Conservation (phyloP, 2,888 invertebrate species). For the Ametastegia equiseti region DNA sequence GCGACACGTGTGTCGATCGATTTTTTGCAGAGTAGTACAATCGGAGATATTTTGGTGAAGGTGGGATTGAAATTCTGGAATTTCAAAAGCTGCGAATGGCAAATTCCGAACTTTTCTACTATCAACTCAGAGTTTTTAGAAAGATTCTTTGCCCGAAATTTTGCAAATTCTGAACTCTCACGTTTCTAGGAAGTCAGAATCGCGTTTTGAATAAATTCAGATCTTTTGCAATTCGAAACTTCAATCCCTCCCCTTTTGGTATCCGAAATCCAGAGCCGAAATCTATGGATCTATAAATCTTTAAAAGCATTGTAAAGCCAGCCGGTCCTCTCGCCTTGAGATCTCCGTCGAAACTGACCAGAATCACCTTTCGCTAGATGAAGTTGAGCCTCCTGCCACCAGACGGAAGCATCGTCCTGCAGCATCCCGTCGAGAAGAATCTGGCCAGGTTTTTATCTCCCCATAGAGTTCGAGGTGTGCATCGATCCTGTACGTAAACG, state of each 20-base stretch:
- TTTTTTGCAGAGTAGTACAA: not conserved
- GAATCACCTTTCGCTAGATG: not conserved
- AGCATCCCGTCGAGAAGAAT: constrained; percentile 8
- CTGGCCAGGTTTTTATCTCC: not conserved
- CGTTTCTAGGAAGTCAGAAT: too few species aligned
- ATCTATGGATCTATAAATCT: not conserved
- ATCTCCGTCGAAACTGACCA: constrained; percentile 18
- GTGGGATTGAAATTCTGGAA: too few species aligned
- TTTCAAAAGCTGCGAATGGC: too few species aligned
- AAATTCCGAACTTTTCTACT: too few species aligned
- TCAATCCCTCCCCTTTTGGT: too few species aligned
- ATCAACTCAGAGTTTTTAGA: too few species aligned
- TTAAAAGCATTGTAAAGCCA: not conserved
- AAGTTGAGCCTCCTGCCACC: constrained; percentile 26
- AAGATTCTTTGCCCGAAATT: too few species aligned
- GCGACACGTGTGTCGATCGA: not conserved
- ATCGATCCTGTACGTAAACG: not conserved
- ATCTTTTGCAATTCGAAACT: too few species aligned
- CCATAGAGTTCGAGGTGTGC: too few species aligned
- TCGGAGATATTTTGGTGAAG: too few species aligned
- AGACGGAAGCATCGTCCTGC: constrained; percentile 44
- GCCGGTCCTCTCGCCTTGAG: constrained; percentile 4
- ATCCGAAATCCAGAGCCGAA: not conserved
- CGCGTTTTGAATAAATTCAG: too few species aligned
- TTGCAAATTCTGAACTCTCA: too few species aligned